Evolutionary conservation across 1,140 invertebrate species (phyloP), one percentile per base, ranked within the genome.

Genomic region (Pseudomyrmex cubaensis): DNA sequence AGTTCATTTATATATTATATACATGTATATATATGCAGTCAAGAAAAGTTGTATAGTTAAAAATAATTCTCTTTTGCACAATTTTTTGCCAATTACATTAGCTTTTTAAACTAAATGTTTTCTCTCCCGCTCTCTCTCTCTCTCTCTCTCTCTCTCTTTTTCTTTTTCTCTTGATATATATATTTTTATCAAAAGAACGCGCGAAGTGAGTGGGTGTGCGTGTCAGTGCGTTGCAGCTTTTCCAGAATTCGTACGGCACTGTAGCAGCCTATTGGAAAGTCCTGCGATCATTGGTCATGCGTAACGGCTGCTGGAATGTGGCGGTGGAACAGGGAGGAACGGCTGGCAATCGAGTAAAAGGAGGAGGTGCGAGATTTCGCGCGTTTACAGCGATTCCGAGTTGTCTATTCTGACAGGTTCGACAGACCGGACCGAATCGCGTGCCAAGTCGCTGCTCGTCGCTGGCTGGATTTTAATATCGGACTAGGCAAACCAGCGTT

Each of bases 321-420:
- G 64, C 72, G 75, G 80, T 76, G 76, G 76, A 76, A 84, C 66
- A 90, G 87, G 90, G 56, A 13, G 59, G 59, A 63, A 90, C 87
- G 91, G 83, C 90, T 92, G 86, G 92, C 90, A 92, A 91, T 94
- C 92, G 91, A 92, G 93, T 92, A 93, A 91, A 92, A 92, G 87
- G 86, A 90, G 92, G 88, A 91, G 90, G 91, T 92, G 89, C 90
- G 86, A 87, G 87, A 92, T 94, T 94, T 93, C 91, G 92, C 93
- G 92, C 93, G 92, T 94, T 93, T 90, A 91, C 82, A 85, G 70
- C 70, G 82, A 87, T 89, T 89, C 85, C 80, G 75, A 89, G 85
- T 90, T 89, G 77, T 78, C 83, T 87, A 59, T 52, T 0, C 0
- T 7, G 76, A 88, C 80, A 61, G 64, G 82, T 74, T 59, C n/a